These are phyloP conservation scores for Neoitamus cyanurus DNA, from an alignment of 2,888 invertebrate species.

Conservation along the genomic window DNA sequence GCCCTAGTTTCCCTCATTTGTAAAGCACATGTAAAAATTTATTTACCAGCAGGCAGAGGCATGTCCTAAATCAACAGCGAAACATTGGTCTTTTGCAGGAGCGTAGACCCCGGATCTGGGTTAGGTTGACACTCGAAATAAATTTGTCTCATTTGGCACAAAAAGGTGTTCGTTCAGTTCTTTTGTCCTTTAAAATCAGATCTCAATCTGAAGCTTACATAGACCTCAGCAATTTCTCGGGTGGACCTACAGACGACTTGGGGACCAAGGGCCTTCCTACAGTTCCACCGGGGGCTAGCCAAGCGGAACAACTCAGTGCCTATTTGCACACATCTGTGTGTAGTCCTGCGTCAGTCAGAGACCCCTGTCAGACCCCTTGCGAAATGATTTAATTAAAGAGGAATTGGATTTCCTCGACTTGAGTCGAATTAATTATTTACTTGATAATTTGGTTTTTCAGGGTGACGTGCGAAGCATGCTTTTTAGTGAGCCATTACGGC, in stretches of 20 bases:
- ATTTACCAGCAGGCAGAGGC: not conserved
- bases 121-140: conserved; percentile 32
- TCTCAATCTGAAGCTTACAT: not conserved
- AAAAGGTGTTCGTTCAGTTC: conserved; percentile 18
- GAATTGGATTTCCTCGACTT: conserved; percentile 32
- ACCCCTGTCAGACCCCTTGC: not conserved
- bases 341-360: not conserved
- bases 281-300: not conserved
- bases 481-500: not conserved
- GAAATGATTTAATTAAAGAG: conserved; percentile 43
- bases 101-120: not conserved
- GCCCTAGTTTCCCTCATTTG: conserved; percentile 17
- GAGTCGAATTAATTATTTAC: conserved; percentile 20
- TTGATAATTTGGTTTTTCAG: conserved; percentile 22
- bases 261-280: not conserved
- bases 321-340: not conserved
- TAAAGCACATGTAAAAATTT: conserved; percentile 41
- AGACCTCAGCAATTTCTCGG: not conserved
- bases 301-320: not conserved
- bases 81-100: not conserved
- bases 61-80: conserved; percentile 33
- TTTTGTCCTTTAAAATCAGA: not conserved
- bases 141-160: conserved; percentile 39
- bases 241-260: not conserved
- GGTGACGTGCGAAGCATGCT: not conserved